Evolutionary conservation across 2,888 invertebrate genomes (phyloP), one percentile per base, ranked within the genome.

Genomic region (Odontomyia ornata): DNA sequence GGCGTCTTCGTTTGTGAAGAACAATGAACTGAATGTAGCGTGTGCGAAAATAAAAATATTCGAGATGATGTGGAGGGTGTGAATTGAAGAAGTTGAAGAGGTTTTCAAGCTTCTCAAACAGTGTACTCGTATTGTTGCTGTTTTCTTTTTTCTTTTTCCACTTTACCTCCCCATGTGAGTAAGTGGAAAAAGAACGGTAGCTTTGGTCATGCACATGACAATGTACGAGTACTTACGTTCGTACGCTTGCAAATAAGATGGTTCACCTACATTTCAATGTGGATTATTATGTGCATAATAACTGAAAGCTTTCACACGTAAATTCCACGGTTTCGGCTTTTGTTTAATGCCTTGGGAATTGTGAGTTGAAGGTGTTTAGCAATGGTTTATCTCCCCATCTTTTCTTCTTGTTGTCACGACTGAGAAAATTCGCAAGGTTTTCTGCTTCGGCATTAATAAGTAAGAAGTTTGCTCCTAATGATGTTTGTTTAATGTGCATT

Each of bases 21-120:
- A 69, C 69, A 69, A 69, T 69, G 69, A 69, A 69, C 69, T 69
- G 69, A 69, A 47, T 47, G 11, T 25, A 69, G 30, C 46, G 69
- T 69, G 65, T 65, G 65, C 30, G 65, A 28, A 36, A 65, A 65
- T 36, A 36, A 36, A 36, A 36, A 36, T 36, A 36, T 36, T 36
- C n/a, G n/a, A n/a, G 36, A 36, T 5, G 36, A 36, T 36, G 36
- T 36, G 36, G 36, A 36, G 36, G 36, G 52, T 52, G 52, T 15
- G 52, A 52, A 52, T 9, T 4, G 13, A 52, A 52, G 52, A n/a
- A 52, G 18, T n/a, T 36, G 18, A 15, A 52, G 52, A 52, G 52
- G 52, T 52, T 9, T 52, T 52, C 52, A 2, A 18, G 52, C 52
- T 13, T 13, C 13, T 9, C 43, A 7, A 43, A 13, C 7, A n/a